Base-by-base conservation (phyloP, 2,888 invertebrate genomes). In the Mycalesis mineus region DNA sequence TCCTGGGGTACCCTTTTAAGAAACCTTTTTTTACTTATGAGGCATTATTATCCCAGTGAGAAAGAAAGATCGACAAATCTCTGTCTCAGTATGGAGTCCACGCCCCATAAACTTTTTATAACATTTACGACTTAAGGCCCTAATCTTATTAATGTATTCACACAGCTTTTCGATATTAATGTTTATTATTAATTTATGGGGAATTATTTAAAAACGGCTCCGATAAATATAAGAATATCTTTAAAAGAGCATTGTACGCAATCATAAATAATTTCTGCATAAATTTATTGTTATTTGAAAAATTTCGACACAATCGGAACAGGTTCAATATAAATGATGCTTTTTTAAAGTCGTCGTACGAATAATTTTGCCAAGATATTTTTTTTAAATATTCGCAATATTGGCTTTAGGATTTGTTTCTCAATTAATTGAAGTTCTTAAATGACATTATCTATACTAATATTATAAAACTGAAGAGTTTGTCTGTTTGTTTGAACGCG, bases 281-380 rank as follows among this genome's bases (percentile, higher is more conserved):
- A 42, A 53, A 42, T 47, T 57, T 53, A 55, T 56, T 52, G 42
- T 47, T 31, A 22, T 45, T 45, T 28, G 33, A 49, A 56, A 49
- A 56, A 56, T 48, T 47, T 47, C 1, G 11, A 9, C 31, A 15
- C 15, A 9, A 11, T 31, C 31, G 8, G 8, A 47, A 47, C 47
- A 33, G 33, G 47, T 47, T 47, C 9, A n/a, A 11, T 8, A 9
- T 28, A 2, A 15, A 47, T 31, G 15, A 11, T 31, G 15, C 33
- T 33, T 44, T 15, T 28, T 5, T 14, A 13, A 9, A 45, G 29
- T 14, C 29, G 45, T 29, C 14, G 29, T 45, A 13, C 14, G 4
- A 45, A 45, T 29, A 29, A 14, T 29, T 29, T 45, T 14, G n/a
- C 45, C 41, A 22, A 17, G 22, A 9, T 17, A 11, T 11, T 6